phyloP scores from a whole-genome alignment of 2,797 vertebrate species.

The Sebastes ruberrimus region DNA sequence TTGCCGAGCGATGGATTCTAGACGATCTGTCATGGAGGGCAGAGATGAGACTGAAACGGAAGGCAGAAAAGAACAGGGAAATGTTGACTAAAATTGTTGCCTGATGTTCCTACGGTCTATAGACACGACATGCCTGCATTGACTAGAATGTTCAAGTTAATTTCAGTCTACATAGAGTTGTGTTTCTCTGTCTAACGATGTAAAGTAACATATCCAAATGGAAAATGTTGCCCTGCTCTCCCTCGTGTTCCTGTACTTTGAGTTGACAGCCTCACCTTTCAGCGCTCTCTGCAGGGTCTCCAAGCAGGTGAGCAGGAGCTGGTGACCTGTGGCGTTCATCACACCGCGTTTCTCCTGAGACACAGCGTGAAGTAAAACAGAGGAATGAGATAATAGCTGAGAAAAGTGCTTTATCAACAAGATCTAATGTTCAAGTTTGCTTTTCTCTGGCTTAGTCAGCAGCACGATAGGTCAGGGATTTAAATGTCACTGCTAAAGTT shows the following conservation, averaged over 20 bases:
- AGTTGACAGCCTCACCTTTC: constrained; percentile 86
- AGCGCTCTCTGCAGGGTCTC: constrained; percentile 96
- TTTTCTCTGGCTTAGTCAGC: constrained; percentile 1
- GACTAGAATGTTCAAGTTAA: background rate
- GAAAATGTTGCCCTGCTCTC: background rate
- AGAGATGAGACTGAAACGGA: constrained; percentile 89
- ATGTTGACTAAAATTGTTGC: background rate
- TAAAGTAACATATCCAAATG: background rate
- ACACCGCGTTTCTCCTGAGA: constrained; percentile 93
- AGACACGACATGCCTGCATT: background rate
- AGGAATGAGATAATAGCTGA: background rate
- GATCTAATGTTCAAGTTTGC: constrained; percentile 6
- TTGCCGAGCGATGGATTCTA: constrained; percentile 97
- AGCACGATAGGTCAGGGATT: constrained; percentile 1
- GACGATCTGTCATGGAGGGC: constrained; percentile 95
- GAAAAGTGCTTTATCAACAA: constrained; percentile 18
- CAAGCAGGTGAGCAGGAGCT: constrained; percentile 93
- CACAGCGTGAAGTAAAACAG: background rate
- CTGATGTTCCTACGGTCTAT: background rate
- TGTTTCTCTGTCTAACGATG: background rate
- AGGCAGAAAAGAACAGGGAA: background rate
- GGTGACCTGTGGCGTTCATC: constrained; percentile 92
- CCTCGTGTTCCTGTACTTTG: background rate
- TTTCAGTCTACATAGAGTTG: background rate
- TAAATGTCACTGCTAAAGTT: constrained; percentile 21